These are phyloP conservation scores for Tachycineta bicolor DNA, from an alignment of 2,113 vertebrate genomes.

Conservation along the genomic window DNA sequence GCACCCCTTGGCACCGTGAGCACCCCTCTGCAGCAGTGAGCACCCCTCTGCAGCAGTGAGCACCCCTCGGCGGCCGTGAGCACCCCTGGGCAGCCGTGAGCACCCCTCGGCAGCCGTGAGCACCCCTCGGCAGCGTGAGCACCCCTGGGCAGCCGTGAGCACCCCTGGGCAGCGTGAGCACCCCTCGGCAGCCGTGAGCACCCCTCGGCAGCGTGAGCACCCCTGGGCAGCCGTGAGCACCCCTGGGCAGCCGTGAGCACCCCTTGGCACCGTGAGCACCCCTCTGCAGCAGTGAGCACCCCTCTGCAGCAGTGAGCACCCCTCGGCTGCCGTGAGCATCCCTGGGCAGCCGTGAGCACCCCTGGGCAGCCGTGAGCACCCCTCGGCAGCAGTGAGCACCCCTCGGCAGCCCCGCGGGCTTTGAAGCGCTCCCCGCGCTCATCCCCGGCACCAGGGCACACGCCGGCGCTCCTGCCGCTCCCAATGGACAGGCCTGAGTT, in stretches of 20 bases:
- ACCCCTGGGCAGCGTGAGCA: too few species aligned
- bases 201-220: background rate
- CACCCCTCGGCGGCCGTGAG: background rate
- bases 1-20: background rate
- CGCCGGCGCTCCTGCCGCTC: background rate
- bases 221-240: background rate
- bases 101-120: background rate
- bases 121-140: background rate
- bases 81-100: too few species aligned
- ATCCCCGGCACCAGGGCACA: fast-evolving
- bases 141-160: background rate
- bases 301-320: background rate
- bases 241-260: background rate
- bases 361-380: background rate
- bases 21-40: background rate
- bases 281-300: background rate
- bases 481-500: fast-evolving
- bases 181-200: background rate
- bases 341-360: too few species aligned
- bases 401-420: background rate
- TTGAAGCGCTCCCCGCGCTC: fast-evolving
- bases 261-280: background rate
- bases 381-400: background rate
- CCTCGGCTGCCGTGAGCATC: background rate
- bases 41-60: background rate